Percentiles rank a stretch among this genome's conserved stretches.
phyloP scores from a whole-genome alignment of 2,113 vertebrate species.

The Mus spicilegus region DNA sequence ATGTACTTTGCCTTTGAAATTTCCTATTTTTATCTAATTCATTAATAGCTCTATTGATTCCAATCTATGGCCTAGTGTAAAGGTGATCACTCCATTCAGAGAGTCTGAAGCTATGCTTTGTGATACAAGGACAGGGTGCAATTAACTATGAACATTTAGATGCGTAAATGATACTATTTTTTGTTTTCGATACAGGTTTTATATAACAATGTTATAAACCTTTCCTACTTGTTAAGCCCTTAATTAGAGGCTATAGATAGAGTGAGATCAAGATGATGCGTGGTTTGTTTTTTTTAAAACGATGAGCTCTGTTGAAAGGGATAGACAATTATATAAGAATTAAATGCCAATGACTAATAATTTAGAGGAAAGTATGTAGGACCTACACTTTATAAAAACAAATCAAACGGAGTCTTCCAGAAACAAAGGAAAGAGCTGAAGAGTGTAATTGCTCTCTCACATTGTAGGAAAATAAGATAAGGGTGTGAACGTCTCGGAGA shows the following conservation, averaged over 20 bases:
- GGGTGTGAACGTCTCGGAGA: neutral
- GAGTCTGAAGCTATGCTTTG: neutral
- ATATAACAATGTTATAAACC: constrained; percentile 32
- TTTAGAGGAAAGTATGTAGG: constrained; percentile 2
- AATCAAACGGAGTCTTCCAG: neutral
- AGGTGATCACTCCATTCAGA: neutral
- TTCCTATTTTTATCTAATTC: constrained; percentile 8
- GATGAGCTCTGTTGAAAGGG: neutral
- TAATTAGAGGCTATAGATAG: neutral
- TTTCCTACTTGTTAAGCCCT: neutral
- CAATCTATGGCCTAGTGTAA: neutral
- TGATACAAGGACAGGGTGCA: neutral
- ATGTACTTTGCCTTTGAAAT: neutral
- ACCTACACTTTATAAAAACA: neutral
- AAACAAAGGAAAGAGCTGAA: neutral
- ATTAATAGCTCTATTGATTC: neutral
- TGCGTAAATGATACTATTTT: neutral
- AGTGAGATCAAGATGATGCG: constrained; percentile 5
- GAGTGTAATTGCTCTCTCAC: neutral
- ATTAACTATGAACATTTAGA: neutral
- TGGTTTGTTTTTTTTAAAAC: neutral
- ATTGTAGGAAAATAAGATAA: neutral
- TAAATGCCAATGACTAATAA: neutral
- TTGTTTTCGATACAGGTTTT: constrained; percentile 21
- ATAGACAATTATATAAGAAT: neutral